Percentiles rank a stretch among this genome's conserved stretches.
Conservation (phyloP, 2,797 vertebrate species). For the Schizothorax lantsangensis region DNA sequence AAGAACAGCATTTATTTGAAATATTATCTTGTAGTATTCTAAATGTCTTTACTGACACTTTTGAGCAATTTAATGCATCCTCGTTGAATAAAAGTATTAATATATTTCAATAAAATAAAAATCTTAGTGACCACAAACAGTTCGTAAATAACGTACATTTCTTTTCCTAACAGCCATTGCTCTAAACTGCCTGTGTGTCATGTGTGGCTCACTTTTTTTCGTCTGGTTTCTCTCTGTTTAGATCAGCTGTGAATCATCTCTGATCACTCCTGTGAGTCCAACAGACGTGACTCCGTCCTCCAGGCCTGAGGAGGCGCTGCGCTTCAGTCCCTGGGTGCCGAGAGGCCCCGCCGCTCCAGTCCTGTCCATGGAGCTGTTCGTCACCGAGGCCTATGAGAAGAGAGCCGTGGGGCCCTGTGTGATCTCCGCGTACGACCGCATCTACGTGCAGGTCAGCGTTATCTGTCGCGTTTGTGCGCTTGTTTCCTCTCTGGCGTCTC, state of each 20-base stretch:
- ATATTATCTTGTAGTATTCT: neutral
- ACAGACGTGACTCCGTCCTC: slow-evolving; percentile 10
- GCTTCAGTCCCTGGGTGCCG: slow-evolving; percentile 39
- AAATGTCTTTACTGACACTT: neutral
- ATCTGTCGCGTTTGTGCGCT: neutral
- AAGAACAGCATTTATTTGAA: too few relatives aligned
- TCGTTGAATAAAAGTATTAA: neutral
- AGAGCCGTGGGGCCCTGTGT: slow-evolving; percentile 76
- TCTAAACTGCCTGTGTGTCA: neutral
- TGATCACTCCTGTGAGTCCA: slow-evolving; percentile 28
- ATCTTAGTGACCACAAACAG: neutral
- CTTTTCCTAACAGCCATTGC: neutral
- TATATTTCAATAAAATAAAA: neutral
- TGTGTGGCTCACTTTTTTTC: neutral
- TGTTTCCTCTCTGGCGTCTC: neutral
- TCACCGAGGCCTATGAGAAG: slow-evolving; percentile 68
- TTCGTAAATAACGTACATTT: neutral
- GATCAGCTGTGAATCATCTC: slow-evolving; percentile 71
- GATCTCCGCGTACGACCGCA: slow-evolving; percentile 75
- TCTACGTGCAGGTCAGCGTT: slow-evolving; percentile 81
- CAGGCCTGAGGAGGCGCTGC: slow-evolving; percentile 35
- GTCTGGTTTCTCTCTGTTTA: slow-evolving; percentile 45
- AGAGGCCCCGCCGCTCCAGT: slow-evolving; percentile 58
- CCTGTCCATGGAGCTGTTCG: slow-evolving; percentile 79
- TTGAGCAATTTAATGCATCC: neutral